Percentiles rank a stretch among this genome's conserved stretches.
These are phyloP conservation scores for Cyprinodon variegatus DNA, from an alignment of 2,113 vertebrate genomes.

Conservation along the genomic window DNA sequence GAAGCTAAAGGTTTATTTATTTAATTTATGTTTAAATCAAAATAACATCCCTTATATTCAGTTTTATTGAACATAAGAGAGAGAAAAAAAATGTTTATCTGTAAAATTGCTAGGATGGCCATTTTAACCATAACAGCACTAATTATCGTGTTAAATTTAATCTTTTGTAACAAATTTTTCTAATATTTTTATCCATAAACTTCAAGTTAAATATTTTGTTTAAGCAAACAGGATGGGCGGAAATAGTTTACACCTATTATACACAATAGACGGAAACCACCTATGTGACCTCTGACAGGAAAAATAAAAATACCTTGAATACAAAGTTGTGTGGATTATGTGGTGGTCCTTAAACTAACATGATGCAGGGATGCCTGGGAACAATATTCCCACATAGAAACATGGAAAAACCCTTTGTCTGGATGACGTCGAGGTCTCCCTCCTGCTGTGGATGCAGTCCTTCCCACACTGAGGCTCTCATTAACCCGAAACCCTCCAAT, in stretches of 20 bases:
- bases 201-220: not conserved
- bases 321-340: not conserved
- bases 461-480: constrained; percentile 58
- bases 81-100: not conserved
- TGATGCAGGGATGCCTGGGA: constrained; percentile 28
- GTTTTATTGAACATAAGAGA: constrained; percentile 1
- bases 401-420: constrained; percentile 66
- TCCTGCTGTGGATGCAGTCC: constrained; percentile 52
- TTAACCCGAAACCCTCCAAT: constrained; percentile 47
- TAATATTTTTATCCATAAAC: not conserved
- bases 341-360: constrained; percentile 1
- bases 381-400: constrained; percentile 55
- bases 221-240: not conserved
- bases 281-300: constrained; percentile 8
- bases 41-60: constrained; percentile 6
- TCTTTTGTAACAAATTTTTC: too few species aligned
- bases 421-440: constrained; percentile 60
- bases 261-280: constrained; percentile 32
- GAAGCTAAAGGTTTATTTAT: constrained; percentile 1
- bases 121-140: too few species aligned
- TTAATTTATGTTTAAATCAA: constrained; percentile 10
- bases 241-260: constrained; percentile 11
- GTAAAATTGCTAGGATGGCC: not conserved
- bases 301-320: constrained; percentile 2
- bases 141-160: too few species aligned